Evolutionary conservation across 2,888 invertebrate genomes (phyloP).

Genomic region (Augiades crinisus): DNA sequence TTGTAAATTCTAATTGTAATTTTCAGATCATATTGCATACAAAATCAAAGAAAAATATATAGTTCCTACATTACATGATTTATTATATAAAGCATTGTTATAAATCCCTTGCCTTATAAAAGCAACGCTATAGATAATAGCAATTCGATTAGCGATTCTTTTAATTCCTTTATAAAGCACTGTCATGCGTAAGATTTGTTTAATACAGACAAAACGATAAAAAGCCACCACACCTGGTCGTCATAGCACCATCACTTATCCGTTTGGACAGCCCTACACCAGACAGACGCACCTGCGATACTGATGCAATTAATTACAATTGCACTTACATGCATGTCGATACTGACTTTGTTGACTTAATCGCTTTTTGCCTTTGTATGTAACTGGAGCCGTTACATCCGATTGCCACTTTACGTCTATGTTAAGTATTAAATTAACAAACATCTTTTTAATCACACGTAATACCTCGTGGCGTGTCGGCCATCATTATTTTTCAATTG

Average conservation of each 20-base stretch:
- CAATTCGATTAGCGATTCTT: too few species aligned
- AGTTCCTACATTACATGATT: too few species aligned
- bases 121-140: too few species aligned
- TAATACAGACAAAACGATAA: too few species aligned
- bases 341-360: conserved; percentile 26
- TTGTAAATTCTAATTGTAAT: too few species aligned
- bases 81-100: too few species aligned
- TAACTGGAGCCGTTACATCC: conserved; percentile 16
- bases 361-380: conserved; percentile 22
- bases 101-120: too few species aligned
- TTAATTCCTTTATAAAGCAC: too few species aligned
- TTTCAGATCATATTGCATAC: too few species aligned
- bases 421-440: conserved; percentile 24
- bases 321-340: conserved; percentile 24
- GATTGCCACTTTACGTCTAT: conserved; percentile 25
- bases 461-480: conserved; percentile 12
- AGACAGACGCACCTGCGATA: conserved; percentile 10
- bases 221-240: conserved; percentile 9
- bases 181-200: too few species aligned
- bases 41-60: too few species aligned
- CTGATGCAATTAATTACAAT: conserved; percentile 24
- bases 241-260: conserved; percentile 4
- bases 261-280: conserved; percentile 11
- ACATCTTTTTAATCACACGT: conserved; percentile 25
- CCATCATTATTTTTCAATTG: conserved; percentile 19